Evolutionary conservation across 2,797 vertebrate species (phyloP), one percentile per base, ranked within the genome.

Genomic region (Sphaeramia orbicularis): DNA sequence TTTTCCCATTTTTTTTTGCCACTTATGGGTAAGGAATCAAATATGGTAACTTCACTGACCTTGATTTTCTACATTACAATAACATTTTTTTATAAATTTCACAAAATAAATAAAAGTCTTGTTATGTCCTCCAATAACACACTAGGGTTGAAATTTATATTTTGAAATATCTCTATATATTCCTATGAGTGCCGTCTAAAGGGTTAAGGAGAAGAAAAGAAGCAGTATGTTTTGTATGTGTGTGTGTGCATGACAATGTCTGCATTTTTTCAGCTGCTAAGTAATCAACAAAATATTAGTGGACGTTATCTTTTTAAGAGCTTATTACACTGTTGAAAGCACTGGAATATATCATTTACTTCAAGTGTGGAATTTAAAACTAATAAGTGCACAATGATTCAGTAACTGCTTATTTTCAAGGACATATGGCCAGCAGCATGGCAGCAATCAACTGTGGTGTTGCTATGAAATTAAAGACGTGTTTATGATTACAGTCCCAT

Each of bases 391-490:
- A 51, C 63, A 47, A 35, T 66, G 56, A 83, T 74, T 76, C 7
- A 78, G 51, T 77, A 67, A 54, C 62, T 61, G 57, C 66, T 64
- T 81, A 19, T 76, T 71, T 88, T 78, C 81, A 86, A 91, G 86
- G 84, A 85, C 88, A 85, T 86, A 80, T 84, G 78, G 76, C 65
- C 71, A 59, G 68, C 74, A 78, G 81, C 72, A 75, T 80, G 78
- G 74, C 56, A 9, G 68, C 83, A 89, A 87, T 91, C 83, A 84
- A 78, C 71, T 12, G 65, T 10, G 2, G 57, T 62, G 76, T 83
- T 84, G 72, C 65, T 83, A 56, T 70, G 77, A 78, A 91, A 91
- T 86, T 87, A 89, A 86, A 87, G 81, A 86, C 24, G 59, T 83
- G 80, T 86, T 88, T 81, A 89, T 75, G 83, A 91, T 82, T 66